Base-by-base conservation (phyloP, 1,140 invertebrate species). In the Riptortus pedestris region DNA sequence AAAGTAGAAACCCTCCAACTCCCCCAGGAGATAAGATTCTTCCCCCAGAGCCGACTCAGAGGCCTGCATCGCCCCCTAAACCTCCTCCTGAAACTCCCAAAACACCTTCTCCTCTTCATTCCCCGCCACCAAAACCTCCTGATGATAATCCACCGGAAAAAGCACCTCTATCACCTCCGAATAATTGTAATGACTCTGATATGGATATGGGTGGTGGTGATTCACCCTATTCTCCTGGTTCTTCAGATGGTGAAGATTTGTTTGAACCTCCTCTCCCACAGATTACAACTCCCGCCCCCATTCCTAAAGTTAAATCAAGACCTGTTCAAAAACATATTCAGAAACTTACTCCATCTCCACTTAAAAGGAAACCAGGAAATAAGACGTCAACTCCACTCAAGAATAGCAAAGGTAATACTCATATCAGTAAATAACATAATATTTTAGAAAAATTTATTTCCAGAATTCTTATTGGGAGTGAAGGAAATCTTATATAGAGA, bases 181-280 rank as follows among this genome's bases (percentile, higher is more conserved):
- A 65, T 26, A 66, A 68, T n/a, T 55, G 65, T 28, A 63, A 47
- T 26, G 67, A 67, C 52, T 69, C 67, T 57, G 64, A 60, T 22
- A 57, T 69, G 52, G 64, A 66, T 55, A 63, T 66, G 27, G 45
- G 67, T 26, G 60, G 58, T 29, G 69, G 66, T 69, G 84, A 88
- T 59, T 91, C 88, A 12, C 90, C 90, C 0, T 91, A 91, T 75
- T 91, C 88, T 24, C 88, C 89, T 0, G 88, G 86, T 26, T 88
- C 87, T 7, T 2, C 86, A 83, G 66, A 91, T 71, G 90, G 87
- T 69, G 87, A 90, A 70, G 90, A 91, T 73, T 78, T 91, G 38
- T 91, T 91, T 76, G 87, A 90, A 75, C 88, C 90, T 27, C 88
- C 88, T 20, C 79, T 63, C 2, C 64, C 72, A 29, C 58, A 33